Conservation (phyloP, 2,113 vertebrate genomes). For the Carollia perspicillata region DNA sequence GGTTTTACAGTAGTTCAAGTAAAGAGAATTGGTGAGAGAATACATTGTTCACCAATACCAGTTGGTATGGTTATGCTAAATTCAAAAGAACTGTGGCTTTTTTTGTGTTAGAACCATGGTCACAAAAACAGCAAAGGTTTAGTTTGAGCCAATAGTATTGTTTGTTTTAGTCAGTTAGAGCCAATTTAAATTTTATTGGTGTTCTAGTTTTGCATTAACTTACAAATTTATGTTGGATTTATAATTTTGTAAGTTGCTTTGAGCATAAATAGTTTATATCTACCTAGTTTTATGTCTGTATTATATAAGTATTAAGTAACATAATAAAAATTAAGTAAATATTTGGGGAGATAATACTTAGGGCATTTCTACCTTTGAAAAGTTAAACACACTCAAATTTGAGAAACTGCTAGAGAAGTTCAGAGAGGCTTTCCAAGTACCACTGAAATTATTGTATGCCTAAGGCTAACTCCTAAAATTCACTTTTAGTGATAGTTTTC, state of each 20-base stretch:
- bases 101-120: neutral
- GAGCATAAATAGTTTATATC: neutral
- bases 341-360: neutral
- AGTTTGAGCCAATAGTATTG: neutral
- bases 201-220: slow-evolving; percentile 6
- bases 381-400: neutral
- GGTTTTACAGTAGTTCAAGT: neutral
- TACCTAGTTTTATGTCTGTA: neutral
- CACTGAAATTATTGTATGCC: neutral
- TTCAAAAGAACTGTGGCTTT: neutral
- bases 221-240: neutral
- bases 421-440: neutral
- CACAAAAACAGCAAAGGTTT: neutral
- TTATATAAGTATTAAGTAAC: slow-evolving; percentile 24
- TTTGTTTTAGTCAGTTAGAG: neutral
- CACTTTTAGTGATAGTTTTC: neutral
- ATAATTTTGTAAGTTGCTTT: neutral
- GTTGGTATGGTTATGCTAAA: neutral
- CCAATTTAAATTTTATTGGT: slow-evolving; percentile 17
- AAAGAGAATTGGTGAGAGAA: neutral
- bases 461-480: neutral
- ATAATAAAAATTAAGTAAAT: neutral
- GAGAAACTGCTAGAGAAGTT: neutral
- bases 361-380: neutral
- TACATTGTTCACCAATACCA: neutral